Evolutionary conservation across 2,797 vertebrate genomes (phyloP).

Genomic region (Rhinichthys osculus): DNA sequence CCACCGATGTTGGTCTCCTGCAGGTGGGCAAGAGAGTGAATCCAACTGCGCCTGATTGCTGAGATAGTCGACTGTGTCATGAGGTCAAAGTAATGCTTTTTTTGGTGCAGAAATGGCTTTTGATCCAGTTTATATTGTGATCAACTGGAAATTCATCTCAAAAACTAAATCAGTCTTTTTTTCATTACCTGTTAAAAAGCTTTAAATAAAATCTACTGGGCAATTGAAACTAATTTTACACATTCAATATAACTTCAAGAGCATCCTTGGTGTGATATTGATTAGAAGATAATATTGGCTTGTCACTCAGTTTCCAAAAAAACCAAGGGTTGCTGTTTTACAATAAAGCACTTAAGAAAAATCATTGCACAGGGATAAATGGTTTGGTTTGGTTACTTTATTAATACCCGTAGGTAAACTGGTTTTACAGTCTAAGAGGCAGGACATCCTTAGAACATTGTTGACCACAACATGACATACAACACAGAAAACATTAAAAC

Average conservation of each 20-base stretch:
- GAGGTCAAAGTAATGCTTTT: background rate
- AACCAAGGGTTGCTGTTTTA: background rate
- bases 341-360: background rate
- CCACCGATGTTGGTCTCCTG: constrained; percentile 33
- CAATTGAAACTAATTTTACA: background rate
- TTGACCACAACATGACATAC: no score
- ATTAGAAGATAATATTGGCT: background rate
- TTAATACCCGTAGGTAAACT: no score
- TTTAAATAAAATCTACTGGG: constrained; percentile 61
- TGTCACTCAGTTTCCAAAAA: background rate
- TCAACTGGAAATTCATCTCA: background rate
- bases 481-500: no score
- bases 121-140: background rate
- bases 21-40: constrained; percentile 25
- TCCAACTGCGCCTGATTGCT: background rate
- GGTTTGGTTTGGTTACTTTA: no score
- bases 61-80: background rate
- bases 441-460: no score
- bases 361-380: background rate
- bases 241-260: background rate
- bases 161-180: background rate
- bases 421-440: no score
- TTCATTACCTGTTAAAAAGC: background rate
- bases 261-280: background rate
- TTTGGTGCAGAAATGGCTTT: background rate